Evolutionary conservation across 2,113 vertebrate genomes (phyloP), one percentile per base, ranked within the genome.

Genomic region (Sceloporus undulatus): DNA sequence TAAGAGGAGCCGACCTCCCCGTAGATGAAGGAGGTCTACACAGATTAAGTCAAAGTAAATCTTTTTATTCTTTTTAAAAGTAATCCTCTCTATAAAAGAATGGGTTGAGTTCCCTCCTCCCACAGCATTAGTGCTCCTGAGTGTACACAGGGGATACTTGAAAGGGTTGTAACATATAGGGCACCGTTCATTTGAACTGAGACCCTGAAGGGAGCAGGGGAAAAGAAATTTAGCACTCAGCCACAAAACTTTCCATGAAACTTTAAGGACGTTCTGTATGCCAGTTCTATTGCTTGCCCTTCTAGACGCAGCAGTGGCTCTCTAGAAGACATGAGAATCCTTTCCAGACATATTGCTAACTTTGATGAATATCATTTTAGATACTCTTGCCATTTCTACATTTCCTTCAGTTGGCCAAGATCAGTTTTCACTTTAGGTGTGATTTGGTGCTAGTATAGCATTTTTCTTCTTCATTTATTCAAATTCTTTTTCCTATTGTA

Each of bases 1-100:
- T 98, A 96, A 97, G 95, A 97, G 97, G 96, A 97, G 97, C 98
- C 98, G 97, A 97, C 97, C 97, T 98, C 97, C 97, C 95, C 94
- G 95, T 96, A 97, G 97, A 98, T 98, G 97, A 98, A 98, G 98
- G 96, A 95, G 95, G 95, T 96, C 96, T 97, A 85, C 27, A 88
- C 82, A 90, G 94, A 95, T 95, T 97, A 97, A 97, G 98, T 97
- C 93, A 95, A 97, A 97, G 96, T 96, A 98, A 98, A 97, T 96
- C 97, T 97, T 48, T 48, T 48, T 48, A 62, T 62, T 77, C 54
- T 77, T 40, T 62, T 27, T 27, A 94, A 94, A 96, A 96, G 96
- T 97, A 98, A 98, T 97, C 97, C 96, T 94, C 92, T 94, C 94
- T 90, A 98, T 97, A 97, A 97, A 97, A 95, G 96, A 98, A 95